Evolutionary conservation across 2,888 invertebrate genomes (phyloP), one percentile per base, ranked within the genome.

Genomic region (Drosophila subquinaria): DNA sequence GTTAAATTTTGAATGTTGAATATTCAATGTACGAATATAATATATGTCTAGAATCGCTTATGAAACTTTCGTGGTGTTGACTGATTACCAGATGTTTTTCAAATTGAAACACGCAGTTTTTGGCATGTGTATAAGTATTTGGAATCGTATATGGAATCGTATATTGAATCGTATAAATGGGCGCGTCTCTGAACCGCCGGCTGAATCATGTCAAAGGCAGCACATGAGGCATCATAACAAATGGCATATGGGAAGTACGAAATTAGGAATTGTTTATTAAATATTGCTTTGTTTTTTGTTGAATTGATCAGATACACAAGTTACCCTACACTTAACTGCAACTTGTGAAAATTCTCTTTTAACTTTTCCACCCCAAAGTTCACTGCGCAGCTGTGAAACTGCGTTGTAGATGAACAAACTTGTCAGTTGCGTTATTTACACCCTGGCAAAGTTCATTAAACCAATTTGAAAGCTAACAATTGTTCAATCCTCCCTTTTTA

Each of bases 31-130:
- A 36, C 3, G 13, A 45, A 45, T 57, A 11, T 47, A n/a, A 4
- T 15, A 23, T 11, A 45, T 36, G 17, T 42, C 8, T 8, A 40
- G 43, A 27, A 53, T 27, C 15, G 23, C 23, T 43, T 33, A 36
- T 63, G 51, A 9, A 43, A 57, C 42, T 47, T 52, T 43, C 38
- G 11, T 42, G 15, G 45, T 56, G 82, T 64, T 82, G 69, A 82
- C 63, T 77, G 88, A 82, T 82, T 77, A 69, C 69, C 83, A 88
- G 80, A 82, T 83, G 88, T 85, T 83, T 71, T 73, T 20, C 30
- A 64, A 77, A 82, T 78, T 75, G 56, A 69, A 47, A 50, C 56
- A 55, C 40, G 23, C 40, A 9, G 27, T 61, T 62, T 59, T 59
- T 59, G 38, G 57, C 47, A 50, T 56, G 23, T 47, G 20, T 13